These are phyloP conservation scores for Mus minutoides DNA, from an alignment of 2,797 vertebrate genomes.

Conservation along the genomic window DNA sequence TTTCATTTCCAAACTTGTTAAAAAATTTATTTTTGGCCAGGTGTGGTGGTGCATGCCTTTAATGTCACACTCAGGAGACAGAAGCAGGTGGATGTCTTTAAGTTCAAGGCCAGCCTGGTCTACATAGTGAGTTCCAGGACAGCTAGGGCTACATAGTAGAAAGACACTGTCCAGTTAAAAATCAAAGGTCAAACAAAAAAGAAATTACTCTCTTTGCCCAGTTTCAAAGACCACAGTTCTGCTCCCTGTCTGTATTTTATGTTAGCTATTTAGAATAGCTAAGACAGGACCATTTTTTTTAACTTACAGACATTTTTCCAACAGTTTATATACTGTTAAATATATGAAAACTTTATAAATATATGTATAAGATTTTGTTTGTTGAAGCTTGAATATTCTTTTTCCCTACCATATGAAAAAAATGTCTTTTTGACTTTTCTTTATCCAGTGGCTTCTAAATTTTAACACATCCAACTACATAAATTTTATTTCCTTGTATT, in stretches of 20 bases:
- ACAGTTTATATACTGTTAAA: neutral
- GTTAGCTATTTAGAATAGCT: slow-evolving; percentile 30
- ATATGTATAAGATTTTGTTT: neutral
- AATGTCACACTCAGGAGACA: neutral
- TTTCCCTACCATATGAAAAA: slow-evolving; percentile 15
- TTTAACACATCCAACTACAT: neutral
- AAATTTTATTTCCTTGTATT: neutral
- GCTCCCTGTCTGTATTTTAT: neutral
- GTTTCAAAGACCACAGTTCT: neutral
- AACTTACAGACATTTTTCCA: neutral
- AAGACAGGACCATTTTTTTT: neutral
- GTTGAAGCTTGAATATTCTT: neutral
- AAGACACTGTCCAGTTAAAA: neutral
- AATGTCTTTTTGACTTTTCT: slow-evolving; percentile 27
- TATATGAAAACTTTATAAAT: neutral
- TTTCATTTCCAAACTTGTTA: neutral
- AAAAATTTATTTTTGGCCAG: neutral
- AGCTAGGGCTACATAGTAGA: neutral
- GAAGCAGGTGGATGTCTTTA: neutral
- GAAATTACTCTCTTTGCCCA: neutral
- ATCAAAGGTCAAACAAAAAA: too few relatives aligned
- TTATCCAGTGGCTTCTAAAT: neutral
- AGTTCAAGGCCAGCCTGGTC: neutral
- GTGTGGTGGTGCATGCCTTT: neutral
- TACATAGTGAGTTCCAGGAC: neutral